Conservation (phyloP, 2,113 vertebrate species). For the Orthonyx spaldingii region DNA sequence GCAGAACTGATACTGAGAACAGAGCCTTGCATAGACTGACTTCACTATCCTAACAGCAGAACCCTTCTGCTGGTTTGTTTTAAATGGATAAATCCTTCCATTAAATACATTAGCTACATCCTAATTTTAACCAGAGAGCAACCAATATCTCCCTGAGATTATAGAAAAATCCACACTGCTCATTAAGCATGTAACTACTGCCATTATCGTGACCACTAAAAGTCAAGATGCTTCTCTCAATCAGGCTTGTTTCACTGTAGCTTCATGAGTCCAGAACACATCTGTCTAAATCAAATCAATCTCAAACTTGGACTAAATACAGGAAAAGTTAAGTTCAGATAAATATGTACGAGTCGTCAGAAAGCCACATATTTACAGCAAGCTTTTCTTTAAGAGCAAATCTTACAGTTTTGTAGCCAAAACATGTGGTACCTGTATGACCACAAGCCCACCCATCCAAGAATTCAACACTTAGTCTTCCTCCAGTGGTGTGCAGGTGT, state of each 20-base stretch:
- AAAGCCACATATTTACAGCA: not conserved
- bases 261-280: not conserved
- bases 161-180: not conserved
- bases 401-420: not conserved
- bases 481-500: not conserved
- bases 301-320: not conserved
- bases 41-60: not conserved
- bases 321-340: not conserved
- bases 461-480: not conserved
- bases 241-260: not conserved
- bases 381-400: not conserved
- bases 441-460: not conserved
- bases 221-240: not conserved
- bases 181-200: not conserved
- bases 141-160: not conserved
- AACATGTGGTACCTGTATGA: not conserved
- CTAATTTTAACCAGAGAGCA: not conserved
- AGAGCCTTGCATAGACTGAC: rapidly evolving
- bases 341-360: not conserved
- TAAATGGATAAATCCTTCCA: not conserved
- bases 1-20: not conserved
- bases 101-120: not conserved
- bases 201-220: not conserved
- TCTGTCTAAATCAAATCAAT: not conserved
- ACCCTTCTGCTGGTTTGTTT: not conserved